Evolutionary conservation across 2,797 vertebrate genomes (phyloP).

Genomic region (Onychomys torridus): DNA sequence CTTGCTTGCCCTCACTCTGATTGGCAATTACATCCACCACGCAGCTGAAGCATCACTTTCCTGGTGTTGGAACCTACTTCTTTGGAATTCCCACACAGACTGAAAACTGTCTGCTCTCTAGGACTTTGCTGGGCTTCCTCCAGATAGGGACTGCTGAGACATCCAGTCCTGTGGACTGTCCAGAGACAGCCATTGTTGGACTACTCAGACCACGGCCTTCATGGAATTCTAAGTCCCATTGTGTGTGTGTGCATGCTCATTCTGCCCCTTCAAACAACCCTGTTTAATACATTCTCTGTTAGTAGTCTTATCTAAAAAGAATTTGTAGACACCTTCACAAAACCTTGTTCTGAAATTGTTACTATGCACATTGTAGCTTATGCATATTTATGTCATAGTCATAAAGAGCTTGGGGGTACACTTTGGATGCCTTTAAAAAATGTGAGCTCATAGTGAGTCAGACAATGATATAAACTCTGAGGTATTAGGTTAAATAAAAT

Average conservation of each 20-base stretch:
- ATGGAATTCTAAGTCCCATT: background rate
- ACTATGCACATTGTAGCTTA: background rate
- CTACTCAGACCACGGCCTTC: background rate
- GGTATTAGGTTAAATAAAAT: slow-evolving; percentile 10
- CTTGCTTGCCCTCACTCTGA: background rate
- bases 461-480: background rate
- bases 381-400: background rate
- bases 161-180: background rate
- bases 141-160: background rate
- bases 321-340: background rate
- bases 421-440: background rate
- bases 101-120: background rate
- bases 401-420: background rate
- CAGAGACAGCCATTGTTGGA: background rate
- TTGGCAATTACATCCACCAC: background rate
- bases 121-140: background rate
- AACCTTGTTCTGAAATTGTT: background rate
- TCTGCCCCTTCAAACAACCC: background rate
- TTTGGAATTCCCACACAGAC: background rate
- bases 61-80: background rate
- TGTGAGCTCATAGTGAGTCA: background rate
- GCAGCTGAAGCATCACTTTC: background rate
- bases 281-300: background rate
- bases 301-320: background rate
- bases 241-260: background rate